Conservation (phyloP, 2,113 vertebrate species). For the Macroglossus sobrinus region DNA sequence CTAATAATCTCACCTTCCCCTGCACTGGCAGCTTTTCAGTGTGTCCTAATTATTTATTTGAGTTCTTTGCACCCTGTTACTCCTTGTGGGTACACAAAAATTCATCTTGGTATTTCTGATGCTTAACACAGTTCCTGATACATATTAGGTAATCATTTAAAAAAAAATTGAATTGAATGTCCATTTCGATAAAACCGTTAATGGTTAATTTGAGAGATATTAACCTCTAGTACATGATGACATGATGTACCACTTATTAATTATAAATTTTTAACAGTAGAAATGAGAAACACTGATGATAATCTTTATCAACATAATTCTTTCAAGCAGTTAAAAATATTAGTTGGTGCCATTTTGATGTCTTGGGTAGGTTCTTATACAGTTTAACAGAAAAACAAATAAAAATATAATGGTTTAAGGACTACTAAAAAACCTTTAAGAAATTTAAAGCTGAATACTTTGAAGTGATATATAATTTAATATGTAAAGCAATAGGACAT, state of each 20-base stretch:
- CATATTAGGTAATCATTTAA: background rate
- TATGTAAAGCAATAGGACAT: background rate
- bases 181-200: background rate
- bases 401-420: background rate
- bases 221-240: background rate
- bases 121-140: background rate
- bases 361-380: background rate
- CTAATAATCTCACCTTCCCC: background rate
- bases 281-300: constrained; percentile 10
- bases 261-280: background rate
- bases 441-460: constrained; percentile 25
- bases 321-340: background rate
- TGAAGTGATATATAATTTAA: constrained; percentile 37
- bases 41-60: background rate
- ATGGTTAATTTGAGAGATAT: background rate
- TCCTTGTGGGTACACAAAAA: background rate
- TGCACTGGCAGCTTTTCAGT: rapidly evolving
- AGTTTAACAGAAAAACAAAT: constrained; percentile 14
- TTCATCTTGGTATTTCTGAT: background rate
- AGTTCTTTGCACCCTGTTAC: too few species aligned
- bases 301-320: background rate
- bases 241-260: background rate
- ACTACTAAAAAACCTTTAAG: background rate
- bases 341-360: background rate
- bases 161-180: background rate